Evolutionary conservation across 2,888 invertebrate species (phyloP).

Genomic region (Ormyrus nitidulus): DNA sequence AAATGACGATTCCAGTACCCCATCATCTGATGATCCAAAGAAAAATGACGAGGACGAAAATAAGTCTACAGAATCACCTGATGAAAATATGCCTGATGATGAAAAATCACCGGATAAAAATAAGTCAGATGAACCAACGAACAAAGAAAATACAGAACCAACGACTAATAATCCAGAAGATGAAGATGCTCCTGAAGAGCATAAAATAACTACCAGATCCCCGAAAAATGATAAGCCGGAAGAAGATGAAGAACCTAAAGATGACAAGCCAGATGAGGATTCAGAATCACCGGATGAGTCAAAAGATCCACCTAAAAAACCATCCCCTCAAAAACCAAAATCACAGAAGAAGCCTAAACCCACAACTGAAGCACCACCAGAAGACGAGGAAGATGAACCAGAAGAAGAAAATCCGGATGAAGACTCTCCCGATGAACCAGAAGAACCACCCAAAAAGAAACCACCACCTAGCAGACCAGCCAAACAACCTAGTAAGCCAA

Average conservation of each 20-base stretch:
- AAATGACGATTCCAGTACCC: no score
- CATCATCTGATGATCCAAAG: background rate
- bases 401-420: no score
- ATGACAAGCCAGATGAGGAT: conserved; percentile 9
- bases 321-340: no score
- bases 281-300: background rate
- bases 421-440: no score
- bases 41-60: conserved; percentile 1
- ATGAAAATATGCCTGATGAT: background rate
- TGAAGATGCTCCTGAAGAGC: background rate
- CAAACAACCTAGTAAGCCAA: no score
- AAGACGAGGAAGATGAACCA: no score
- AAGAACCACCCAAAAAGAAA: no score
- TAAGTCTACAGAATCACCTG: background rate
- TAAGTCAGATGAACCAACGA: no score
- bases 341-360: no score
- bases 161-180: background rate
- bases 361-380: no score
- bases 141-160: background rate
- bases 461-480: no score
- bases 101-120: background rate
- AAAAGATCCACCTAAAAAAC: background rate
- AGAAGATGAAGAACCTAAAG: background rate
- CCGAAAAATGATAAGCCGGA: background rate
- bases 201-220: conserved; percentile 11